Base-by-base conservation (phyloP, 2,113 vertebrate species). In the Glaucomys volans region DNA sequence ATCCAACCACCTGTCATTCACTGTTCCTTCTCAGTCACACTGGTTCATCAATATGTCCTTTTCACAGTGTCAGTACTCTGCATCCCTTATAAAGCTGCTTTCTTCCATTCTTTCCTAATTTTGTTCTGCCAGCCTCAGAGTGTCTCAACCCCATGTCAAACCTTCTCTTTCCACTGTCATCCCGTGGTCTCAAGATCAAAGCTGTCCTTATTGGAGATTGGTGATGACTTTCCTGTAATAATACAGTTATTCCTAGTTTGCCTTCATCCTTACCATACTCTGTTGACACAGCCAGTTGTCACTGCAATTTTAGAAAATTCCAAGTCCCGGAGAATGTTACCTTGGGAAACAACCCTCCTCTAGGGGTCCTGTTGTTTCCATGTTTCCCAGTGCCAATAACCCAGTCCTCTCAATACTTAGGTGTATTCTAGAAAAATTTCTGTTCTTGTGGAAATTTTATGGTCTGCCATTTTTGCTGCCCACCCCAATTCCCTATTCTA, bases 401-500 rank as follows among this genome's bases (percentile, higher is more conserved):
- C 77, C 50, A 80, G 0, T 77, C 62, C 71, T 94, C 91, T 59
- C 72, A 69, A 22, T 87, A 62, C n/a, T 94, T 32, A 74, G 79
- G 80, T 59, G 79, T 95, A 28, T 80, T 86, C 13, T 93, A 80
- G 91, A 77, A 90, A 72, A 90, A 16, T 44, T 13, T 10, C 4
- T 67, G 67, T 91, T 71, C 30, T 9, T 94, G 44, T 95, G 91
- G 83, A 93, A 66, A 80, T 84, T 82, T 47, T 92, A 72, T 76
- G 32, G 71, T 95, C 84, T 96, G 84, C 94, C 72, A 77, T 42
- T 92, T 89, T 95, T 92, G 92, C 80, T 92, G 40, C 90, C 96
- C 84, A 91, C 77, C 85, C 42, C 52, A 54, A 86, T 87, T 92
- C 85, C 47, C 57, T 47, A 79, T 87, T 90, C 72, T n/a, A 86